A percentile compares a stretch with the other conserved stretches of the same genome.
phyloP scores from a whole-genome alignment of 1,140 invertebrate genomes.

The Plectus sambesii region DNA sequence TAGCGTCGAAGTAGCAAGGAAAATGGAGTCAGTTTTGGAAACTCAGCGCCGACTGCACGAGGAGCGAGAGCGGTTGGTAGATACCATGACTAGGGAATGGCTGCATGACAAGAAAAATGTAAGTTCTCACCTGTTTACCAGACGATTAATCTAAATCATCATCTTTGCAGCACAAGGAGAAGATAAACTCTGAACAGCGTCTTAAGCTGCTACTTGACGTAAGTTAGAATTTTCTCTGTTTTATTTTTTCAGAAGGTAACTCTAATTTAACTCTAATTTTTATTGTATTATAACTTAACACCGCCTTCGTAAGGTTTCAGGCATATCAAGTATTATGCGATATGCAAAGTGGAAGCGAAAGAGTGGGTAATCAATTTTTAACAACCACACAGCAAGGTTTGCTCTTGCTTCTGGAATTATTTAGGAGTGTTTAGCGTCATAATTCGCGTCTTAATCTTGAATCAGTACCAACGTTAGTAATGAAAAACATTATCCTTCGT shows the following conservation, averaged over 20 bases:
- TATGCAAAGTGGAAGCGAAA: too few relatives aligned
- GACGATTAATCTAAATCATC: slow-evolving; percentile 25
- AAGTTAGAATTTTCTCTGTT: slow-evolving; percentile 41
- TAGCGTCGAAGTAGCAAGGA: too few relatives aligned
- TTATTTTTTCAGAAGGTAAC: slow-evolving; percentile 18
- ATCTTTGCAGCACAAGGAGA: slow-evolving; percentile 69
- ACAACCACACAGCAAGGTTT: too few relatives aligned
- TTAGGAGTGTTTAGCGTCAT: too few relatives aligned
- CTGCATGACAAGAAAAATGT: slow-evolving; percentile 76
- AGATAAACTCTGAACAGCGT: slow-evolving; percentile 90
- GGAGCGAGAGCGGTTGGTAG: slow-evolving; percentile 83
- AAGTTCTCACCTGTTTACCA: slow-evolving; percentile 43
- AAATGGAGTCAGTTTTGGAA: slow-evolving; percentile 97
- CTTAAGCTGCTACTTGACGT: slow-evolving; percentile 75
- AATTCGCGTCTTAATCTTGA: too few relatives aligned
- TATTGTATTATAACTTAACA: slow-evolving; percentile 8
- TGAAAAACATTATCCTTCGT: too few relatives aligned
- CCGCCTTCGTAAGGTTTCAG: too few relatives aligned
- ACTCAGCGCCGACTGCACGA: slow-evolving; percentile 94
- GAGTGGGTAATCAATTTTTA: too few relatives aligned
- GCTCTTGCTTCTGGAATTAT: too few relatives aligned
- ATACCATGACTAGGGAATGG: slow-evolving; percentile 92
- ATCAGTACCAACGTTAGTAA: too few relatives aligned
- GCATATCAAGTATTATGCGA: too few relatives aligned
- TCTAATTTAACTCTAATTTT: slow-evolving; percentile 3